Conservation (phyloP, 2,797 vertebrate species). For the Sparus aurata region DNA sequence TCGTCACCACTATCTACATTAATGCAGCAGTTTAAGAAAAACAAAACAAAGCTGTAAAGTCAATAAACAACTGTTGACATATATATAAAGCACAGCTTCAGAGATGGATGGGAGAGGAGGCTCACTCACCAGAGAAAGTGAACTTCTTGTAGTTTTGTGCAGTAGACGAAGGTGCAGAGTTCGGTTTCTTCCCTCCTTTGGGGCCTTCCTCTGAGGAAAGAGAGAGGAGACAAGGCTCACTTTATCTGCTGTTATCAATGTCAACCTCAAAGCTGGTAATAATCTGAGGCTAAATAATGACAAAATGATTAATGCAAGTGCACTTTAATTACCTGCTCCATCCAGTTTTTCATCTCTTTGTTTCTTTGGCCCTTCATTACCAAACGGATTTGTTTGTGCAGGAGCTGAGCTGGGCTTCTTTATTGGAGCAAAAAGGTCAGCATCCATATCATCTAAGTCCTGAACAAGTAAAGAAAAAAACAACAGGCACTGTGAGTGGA, state of each 20-base stretch:
- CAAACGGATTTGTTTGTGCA: slow-evolving; percentile 71
- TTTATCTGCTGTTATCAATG: slow-evolving; percentile 28
- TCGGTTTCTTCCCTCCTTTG: slow-evolving; percentile 73
- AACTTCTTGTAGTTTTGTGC: slow-evolving; percentile 83
- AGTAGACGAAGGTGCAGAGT: slow-evolving; percentile 66
- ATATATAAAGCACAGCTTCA: not conserved
- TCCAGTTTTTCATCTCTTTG: slow-evolving; percentile 53
- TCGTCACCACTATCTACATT: slow-evolving; percentile 62
- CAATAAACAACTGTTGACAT: not conserved
- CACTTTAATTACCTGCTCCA: slow-evolving; percentile 60
- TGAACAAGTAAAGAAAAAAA: slow-evolving; percentile 55
- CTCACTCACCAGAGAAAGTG: slow-evolving; percentile 85
- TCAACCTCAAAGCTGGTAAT: slow-evolving; percentile 44
- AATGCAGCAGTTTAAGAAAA: slow-evolving; percentile 44
- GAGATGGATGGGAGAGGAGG: too few relatives aligned
- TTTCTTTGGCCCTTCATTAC: slow-evolving; percentile 58
- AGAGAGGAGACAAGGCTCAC: slow-evolving; percentile 18
- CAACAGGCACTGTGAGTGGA: not conserved
- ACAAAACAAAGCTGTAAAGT: slow-evolving; percentile 22
- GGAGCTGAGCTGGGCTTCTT: slow-evolving; percentile 81
- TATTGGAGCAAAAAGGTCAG: slow-evolving; percentile 85
- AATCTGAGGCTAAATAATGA: slow-evolving; percentile 36
- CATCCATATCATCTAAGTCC: slow-evolving; percentile 92
- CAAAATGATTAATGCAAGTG: slow-evolving; percentile 43
- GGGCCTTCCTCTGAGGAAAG: slow-evolving; percentile 70